Evolutionary conservation across 2,888 invertebrate genomes (phyloP).

Genomic region (Lithophane ornitopus): DNA sequence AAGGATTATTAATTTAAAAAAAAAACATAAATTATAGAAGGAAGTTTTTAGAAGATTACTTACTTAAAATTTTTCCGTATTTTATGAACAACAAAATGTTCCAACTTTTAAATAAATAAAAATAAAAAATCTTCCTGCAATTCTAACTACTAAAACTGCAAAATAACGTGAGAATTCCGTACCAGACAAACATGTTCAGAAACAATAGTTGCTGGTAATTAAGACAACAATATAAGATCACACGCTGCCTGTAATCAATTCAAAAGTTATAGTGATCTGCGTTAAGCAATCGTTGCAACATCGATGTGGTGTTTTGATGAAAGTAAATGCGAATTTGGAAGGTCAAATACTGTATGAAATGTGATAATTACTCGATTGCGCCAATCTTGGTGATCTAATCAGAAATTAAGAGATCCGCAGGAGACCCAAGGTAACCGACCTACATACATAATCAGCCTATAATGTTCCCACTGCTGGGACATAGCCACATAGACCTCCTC

Average conservation of each 20-base stretch:
- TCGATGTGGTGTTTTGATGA: constrained; percentile 24
- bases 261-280: constrained; percentile 33
- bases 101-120: too few relatives aligned
- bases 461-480: background rate
- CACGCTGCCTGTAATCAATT: constrained; percentile 36
- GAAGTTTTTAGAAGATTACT: too few relatives aligned
- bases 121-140: background rate
- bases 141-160: background rate
- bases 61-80: too few relatives aligned
- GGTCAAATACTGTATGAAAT: constrained; percentile 11
- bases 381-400: background rate
- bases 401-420: background rate
- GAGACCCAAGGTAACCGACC: background rate
- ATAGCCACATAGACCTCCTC: background rate
- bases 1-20: too few relatives aligned
- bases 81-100: background rate
- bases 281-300: constrained; percentile 42
- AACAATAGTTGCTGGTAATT: constrained; percentile 31
- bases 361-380: constrained; percentile 7
- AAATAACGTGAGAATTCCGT: constrained; percentile 5
- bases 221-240: constrained; percentile 30
- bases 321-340: constrained; percentile 29
- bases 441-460: background rate
- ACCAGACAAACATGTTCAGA: background rate
- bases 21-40: too few relatives aligned